phyloP scores from a whole-genome alignment of 2,113 vertebrate species.

The Clarias macrocephalus region DNA sequence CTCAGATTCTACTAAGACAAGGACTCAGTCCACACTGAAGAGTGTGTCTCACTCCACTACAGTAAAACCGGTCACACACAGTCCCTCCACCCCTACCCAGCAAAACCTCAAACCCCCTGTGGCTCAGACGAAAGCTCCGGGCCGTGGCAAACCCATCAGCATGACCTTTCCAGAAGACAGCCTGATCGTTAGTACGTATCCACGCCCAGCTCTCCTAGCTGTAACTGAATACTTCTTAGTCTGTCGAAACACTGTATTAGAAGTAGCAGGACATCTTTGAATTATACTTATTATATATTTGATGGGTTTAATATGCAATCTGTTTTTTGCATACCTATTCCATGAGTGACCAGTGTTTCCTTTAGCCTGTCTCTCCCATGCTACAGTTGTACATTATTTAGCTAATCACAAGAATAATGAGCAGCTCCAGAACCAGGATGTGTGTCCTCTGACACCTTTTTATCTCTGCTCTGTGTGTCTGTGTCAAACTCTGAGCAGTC shows the following conservation, averaged over 20 bases:
- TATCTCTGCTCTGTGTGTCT: constrained; percentile 2
- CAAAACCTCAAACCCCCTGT: constrained; percentile 26
- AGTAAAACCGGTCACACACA: constrained; percentile 10
- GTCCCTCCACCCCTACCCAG: background rate
- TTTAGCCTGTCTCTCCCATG: background rate
- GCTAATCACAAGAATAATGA: background rate
- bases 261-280: background rate
- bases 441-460: constrained; percentile 22
- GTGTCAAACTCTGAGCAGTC: constrained; percentile 66
- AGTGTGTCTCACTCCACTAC: background rate
- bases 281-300: too few relatives aligned
- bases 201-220: background rate
- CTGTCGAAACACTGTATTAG: too few relatives aligned
- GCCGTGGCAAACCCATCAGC: constrained; percentile 64
- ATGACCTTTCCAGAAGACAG: constrained; percentile 62
- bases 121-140: background rate
- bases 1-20: background rate
- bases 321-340: too few relatives aligned
- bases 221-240: background rate
- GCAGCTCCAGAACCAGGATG: background rate
- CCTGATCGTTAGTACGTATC: constrained; percentile 80
- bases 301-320: too few relatives aligned
- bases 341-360: too few relatives aligned
- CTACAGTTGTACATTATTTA: background rate
- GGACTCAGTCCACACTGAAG: constrained; percentile 12